Percentiles rank a stretch among this genome's conserved stretches.
These are phyloP conservation scores for Lamprologus lemairii DNA, from an alignment of 2,113 vertebrate genomes.

Conservation along the genomic window DNA sequence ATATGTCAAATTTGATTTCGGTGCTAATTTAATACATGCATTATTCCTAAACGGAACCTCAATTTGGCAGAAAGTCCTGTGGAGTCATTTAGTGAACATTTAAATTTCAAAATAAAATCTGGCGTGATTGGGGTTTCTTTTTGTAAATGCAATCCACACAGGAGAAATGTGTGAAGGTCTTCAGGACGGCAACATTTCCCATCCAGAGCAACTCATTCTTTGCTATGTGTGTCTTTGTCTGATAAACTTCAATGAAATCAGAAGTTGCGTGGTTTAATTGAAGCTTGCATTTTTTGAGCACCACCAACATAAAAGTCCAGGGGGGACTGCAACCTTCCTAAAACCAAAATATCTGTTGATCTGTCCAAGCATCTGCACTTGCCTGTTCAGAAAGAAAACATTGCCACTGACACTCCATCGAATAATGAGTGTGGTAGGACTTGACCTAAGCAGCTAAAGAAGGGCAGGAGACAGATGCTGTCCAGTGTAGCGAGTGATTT, in stretches of 20 bases:
- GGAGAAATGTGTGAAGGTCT: neutral
- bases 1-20: slow-evolving; percentile 32
- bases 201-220: neutral
- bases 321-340: neutral
- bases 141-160: neutral
- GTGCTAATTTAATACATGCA: neutral
- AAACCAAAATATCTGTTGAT: neutral
- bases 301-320: neutral
- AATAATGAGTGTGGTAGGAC: neutral
- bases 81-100: neutral
- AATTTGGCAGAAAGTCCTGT: neutral
- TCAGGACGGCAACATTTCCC: neutral
- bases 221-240: neutral
- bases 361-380: neutral
- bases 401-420: neutral
- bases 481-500: neutral
- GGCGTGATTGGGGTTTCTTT: neutral
- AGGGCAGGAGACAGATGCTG: neutral
- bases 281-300: neutral
- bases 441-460: neutral
- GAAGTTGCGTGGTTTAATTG: neutral
- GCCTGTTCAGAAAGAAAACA: neutral
- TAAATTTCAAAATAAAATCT: neutral
- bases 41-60: neutral
- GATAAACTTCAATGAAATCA: neutral